Percentiles rank a stretch among this genome's conserved stretches.
Evolutionary conservation across 2,113 vertebrate genomes (phyloP).

Genomic region (Lichenostomus cassidix): DNA sequence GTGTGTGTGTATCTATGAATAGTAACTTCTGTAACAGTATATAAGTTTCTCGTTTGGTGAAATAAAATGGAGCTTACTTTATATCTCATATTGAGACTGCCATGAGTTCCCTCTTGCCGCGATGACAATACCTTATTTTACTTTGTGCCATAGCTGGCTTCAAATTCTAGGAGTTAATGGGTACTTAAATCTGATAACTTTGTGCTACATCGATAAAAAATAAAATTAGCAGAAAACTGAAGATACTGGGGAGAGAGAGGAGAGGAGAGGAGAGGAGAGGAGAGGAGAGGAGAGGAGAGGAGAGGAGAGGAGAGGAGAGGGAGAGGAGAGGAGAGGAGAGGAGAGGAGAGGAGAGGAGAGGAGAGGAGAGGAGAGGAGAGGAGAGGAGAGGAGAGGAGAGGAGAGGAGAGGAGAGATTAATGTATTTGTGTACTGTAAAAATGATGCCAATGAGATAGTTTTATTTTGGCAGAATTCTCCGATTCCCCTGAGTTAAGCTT

Average conservation of each 20-base stretch:
- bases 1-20: no score
- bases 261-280: neutral
- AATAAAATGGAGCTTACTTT: no score
- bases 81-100: no score
- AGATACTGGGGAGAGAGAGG: no score
- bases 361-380: no score
- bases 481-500: neutral
- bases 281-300: neutral
- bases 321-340: no score
- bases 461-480: neutral
- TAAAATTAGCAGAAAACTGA: neutral
- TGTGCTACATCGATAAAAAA: neutral
- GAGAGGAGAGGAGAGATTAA: neutral
- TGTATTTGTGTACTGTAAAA: neutral
- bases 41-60: no score
- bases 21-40: no score
- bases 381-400: neutral
- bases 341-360: neutral
- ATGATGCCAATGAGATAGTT: neutral
- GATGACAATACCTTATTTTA: constrained; percentile 37
- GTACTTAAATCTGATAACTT: constrained; percentile 2
- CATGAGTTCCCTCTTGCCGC: no score
- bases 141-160: neutral
- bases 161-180: neutral
- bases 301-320: no score